Evolutionary conservation across 2,888 invertebrate genomes (phyloP).

Genomic region (Cheilosia scutellata): DNA sequence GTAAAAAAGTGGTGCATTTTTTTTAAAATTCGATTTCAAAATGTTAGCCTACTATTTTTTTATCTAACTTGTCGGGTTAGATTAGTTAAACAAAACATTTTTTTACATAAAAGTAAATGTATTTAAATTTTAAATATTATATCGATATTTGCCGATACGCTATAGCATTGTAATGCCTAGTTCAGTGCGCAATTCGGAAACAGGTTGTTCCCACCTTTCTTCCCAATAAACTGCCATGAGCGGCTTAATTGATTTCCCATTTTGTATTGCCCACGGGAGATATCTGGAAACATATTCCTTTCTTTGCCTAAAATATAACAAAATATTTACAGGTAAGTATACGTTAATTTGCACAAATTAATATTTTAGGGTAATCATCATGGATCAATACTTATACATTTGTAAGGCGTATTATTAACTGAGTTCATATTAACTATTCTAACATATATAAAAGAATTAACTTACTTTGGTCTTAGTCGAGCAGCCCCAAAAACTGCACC

Average conservation of each 20-base stretch:
- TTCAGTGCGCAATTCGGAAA: conserved; percentile 92
- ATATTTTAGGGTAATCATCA: background rate
- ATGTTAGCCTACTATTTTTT: no score
- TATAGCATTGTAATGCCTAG: conserved; percentile 89
- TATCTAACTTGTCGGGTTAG: no score
- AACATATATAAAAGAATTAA: background rate
- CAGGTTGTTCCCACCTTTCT: conserved; percentile 95
- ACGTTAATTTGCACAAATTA: background rate
- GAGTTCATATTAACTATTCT: no score
- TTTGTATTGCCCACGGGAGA: conserved; percentile 94
- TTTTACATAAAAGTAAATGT: no score
- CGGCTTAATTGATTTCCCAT: conserved; percentile 90
- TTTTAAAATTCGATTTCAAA: no score
- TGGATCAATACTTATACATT: no score
- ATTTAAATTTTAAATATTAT: background rate
- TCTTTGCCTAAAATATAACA: conserved; percentile 86
- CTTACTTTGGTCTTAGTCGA: conserved; percentile 90
- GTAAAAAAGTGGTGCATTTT: no score
- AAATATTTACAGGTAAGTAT: background rate
- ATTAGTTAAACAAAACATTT: no score
- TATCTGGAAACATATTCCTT: conserved; percentile 90
- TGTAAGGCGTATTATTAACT: no score
- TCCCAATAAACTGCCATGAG: conserved; percentile 96
- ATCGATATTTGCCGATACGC: background rate
- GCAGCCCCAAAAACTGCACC: conserved; percentile 97